Percentiles rank a stretch among this genome's conserved stretches.
phyloP scores from a whole-genome alignment of 1,140 invertebrate genomes.

The Drosophila bocki region DNA sequence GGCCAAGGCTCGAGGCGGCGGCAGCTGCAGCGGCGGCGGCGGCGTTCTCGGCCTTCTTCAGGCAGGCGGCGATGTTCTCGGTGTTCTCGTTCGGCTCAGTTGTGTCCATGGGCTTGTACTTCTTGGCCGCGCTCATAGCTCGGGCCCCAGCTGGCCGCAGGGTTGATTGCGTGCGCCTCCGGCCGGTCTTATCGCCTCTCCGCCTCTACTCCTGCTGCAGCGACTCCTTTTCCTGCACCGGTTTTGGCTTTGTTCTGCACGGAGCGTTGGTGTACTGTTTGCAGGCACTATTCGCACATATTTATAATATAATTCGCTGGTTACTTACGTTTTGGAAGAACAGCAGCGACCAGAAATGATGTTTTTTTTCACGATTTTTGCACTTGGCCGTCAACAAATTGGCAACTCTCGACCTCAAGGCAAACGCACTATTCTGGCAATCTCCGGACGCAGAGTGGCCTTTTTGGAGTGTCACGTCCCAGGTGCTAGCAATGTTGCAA shows the following conservation, averaged over 20 bases:
- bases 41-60: conserved; percentile 63
- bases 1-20: conserved; percentile 45
- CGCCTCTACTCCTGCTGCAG: conserved; percentile 25
- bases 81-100: conserved; percentile 74
- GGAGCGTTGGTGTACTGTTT: background rate
- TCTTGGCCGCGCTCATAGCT: conserved; percentile 84
- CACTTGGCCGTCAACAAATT: conserved; percentile 28
- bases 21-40: conserved; percentile 43
- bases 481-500: background rate
- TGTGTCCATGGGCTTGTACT: conserved; percentile 81
- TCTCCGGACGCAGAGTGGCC: background rate
- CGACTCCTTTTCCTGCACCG: conserved; percentile 19
- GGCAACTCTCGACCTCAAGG: conserved; percentile 19
- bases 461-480: background rate
- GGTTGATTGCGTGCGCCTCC: conserved; percentile 11
- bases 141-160: conserved; percentile 30
- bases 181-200: conserved; percentile 29
- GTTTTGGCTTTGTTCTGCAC: conserved; percentile 11
- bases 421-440: conserved; percentile 6
- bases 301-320: background rate
- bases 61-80: conserved; percentile 74
- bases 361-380: conserved; percentile 33
- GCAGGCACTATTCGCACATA: background rate
- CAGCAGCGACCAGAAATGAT: background rate
- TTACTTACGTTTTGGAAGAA: conserved; percentile 1